Percentiles rank a stretch among this genome's conserved stretches.
These are phyloP conservation scores for Nematostella vectensis DNA, from an alignment of 92 coral and sea anemone species.

Conservation along the genomic window DNA sequence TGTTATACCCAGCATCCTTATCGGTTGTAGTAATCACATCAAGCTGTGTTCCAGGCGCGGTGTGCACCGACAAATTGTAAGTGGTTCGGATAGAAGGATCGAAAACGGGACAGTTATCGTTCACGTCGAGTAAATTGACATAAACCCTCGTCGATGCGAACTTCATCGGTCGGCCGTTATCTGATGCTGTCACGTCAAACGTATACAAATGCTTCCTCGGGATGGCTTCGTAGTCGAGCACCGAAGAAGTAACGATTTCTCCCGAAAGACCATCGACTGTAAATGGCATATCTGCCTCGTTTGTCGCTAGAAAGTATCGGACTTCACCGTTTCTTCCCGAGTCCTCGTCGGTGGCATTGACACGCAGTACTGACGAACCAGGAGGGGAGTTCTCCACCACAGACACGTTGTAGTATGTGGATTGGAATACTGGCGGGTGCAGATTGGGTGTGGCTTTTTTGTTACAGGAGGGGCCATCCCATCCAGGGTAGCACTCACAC, in stretches of 20 bases:
- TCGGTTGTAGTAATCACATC: slow-evolving; percentile 32
- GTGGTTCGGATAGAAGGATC: slow-evolving; percentile 1
- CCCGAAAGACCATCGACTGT: slow-evolving; percentile 49
- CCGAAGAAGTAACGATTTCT: slow-evolving; percentile 17
- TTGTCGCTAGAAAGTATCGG: slow-evolving; percentile 13
- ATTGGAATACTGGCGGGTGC: slow-evolving; percentile 38
- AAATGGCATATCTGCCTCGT: slow-evolving; percentile 16
- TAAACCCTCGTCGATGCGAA: slow-evolving; percentile 13
- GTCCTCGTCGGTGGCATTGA: slow-evolving; percentile 58
- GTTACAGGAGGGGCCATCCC: slow-evolving; percentile 51
- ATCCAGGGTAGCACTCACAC: slow-evolving; percentile 54
- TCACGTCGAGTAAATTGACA: slow-evolving; percentile 31
- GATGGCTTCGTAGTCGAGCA: slow-evolving; percentile 35
- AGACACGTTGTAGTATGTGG: slow-evolving; percentile 34
- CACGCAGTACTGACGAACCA: slow-evolving; percentile 30
- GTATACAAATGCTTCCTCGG: slow-evolving; percentile 6
- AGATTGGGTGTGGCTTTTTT: slow-evolving; percentile 32
- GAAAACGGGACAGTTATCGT: slow-evolving; percentile 63
- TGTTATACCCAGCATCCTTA: slow-evolving; percentile 45
- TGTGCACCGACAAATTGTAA: slow-evolving; percentile 22
- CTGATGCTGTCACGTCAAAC: slow-evolving; percentile 40
- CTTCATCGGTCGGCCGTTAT: slow-evolving; percentile 42
- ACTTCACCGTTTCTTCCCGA: slow-evolving; percentile 54
- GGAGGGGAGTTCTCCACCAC: slow-evolving; percentile 38
- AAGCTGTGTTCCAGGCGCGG: slow-evolving; percentile 18